Conservation (phyloP, 2,113 vertebrate genomes). For the Dinomys branickii region DNA sequence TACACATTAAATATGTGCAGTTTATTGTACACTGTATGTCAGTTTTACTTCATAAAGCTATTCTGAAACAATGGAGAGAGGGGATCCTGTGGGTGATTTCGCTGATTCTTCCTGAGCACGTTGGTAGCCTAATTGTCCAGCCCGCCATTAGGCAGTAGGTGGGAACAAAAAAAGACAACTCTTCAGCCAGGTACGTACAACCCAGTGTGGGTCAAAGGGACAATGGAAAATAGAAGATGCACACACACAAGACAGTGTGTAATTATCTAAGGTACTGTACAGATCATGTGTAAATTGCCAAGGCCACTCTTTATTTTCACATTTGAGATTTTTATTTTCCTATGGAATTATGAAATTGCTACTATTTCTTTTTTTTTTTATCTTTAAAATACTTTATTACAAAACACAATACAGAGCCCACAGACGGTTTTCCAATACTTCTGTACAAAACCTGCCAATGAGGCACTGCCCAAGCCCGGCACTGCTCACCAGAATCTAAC, state of each 20-base stretch:
- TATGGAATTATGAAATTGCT: background rate
- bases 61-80: background rate
- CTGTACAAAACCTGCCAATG: background rate
- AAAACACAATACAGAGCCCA: conserved; percentile 78
- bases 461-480: conserved; percentile 58
- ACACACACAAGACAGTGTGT: background rate
- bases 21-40: background rate
- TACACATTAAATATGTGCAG: background rate
- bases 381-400: conserved; percentile 80
- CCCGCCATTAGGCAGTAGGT: background rate
- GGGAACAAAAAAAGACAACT: background rate
- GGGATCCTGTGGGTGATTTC: background rate
- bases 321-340: conserved; percentile 28
- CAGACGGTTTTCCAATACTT: conserved; percentile 47
- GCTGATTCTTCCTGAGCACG: background rate
- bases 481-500: no score
- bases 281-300: background rate
- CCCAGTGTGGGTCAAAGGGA: background rate
- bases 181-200: background rate
- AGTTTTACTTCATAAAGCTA: background rate
- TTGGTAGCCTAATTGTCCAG: background rate
- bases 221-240: background rate
- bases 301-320: background rate
- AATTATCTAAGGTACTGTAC: background rate
- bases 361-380: no score